Conservation (phyloP, 2,888 invertebrate species). For the Eupithecia exiguata region DNA sequence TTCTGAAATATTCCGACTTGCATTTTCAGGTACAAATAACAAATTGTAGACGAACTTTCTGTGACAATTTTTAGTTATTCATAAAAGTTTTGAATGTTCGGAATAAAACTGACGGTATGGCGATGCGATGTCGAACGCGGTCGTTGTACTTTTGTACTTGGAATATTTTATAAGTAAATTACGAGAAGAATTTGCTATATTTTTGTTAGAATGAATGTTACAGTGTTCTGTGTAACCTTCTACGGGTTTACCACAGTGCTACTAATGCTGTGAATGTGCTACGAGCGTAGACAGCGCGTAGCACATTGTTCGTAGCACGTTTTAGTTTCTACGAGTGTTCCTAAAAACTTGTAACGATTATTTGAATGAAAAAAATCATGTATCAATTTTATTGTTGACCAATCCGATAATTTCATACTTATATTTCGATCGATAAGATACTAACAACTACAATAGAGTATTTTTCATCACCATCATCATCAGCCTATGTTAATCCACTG, state of each 20-base stretch:
- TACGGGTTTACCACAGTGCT: slow-evolving; percentile 1
- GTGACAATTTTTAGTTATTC: slow-evolving; percentile 19
- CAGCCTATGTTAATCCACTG: no score
- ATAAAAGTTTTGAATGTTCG: slow-evolving; percentile 14
- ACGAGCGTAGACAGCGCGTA: background rate
- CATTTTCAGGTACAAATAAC: slow-evolving; percentile 15
- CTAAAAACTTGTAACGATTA: background rate
- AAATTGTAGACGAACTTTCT: slow-evolving; percentile 12
- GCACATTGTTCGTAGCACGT: background rate
- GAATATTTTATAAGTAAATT: background rate
- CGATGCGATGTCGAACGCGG: background rate
- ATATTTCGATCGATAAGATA: background rate
- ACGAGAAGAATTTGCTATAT: background rate
- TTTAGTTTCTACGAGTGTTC: background rate
- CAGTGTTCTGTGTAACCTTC: background rate
- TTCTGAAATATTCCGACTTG: slow-evolving; percentile 16
- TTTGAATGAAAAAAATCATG: background rate
- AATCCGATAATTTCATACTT: background rate
- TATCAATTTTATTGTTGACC: background rate
- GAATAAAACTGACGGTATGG: slow-evolving; percentile 8
- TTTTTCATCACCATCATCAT: no score
- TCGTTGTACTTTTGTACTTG: slow-evolving; percentile 2
- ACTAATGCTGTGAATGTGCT: background rate
- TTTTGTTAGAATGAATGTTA: background rate
- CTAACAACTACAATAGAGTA: background rate